These are phyloP conservation scores for Apamea sordens DNA, from an alignment of 2,888 invertebrate species.

Conservation along the genomic window DNA sequence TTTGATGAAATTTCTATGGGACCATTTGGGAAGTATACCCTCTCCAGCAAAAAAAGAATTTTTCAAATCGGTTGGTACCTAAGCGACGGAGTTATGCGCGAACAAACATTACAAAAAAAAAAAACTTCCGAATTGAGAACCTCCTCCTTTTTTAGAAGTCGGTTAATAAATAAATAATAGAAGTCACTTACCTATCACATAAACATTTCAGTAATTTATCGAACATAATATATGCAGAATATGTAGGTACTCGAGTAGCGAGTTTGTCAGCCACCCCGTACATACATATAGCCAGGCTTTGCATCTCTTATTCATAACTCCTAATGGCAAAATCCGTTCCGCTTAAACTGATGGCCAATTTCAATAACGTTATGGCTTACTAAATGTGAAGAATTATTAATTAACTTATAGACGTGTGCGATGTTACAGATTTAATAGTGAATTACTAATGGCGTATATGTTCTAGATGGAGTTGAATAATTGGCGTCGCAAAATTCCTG, in stretches of 20 bases:
- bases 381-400: slow-evolving; percentile 60
- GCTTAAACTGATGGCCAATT: slow-evolving; percentile 54
- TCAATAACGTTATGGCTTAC: slow-evolving; percentile 58
- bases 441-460: neutral
- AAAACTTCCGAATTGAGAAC: too few species aligned
- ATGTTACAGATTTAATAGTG: slow-evolving; percentile 21
- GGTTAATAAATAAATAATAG: too few species aligned
- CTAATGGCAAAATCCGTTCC: slow-evolving; percentile 70
- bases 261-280: slow-evolving; percentile 24
- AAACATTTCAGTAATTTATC: neutral
- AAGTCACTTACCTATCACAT: too few species aligned
- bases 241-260: slow-evolving; percentile 12
- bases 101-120: too few species aligned
- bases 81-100: too few species aligned
- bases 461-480: neutral
- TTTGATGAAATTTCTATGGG: too few species aligned
- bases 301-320: slow-evolving; percentile 70
- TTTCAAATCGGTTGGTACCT: too few species aligned
- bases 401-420: slow-evolving; percentile 32
- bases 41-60: too few species aligned
- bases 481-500: too few species aligned
- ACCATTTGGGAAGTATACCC: too few species aligned
- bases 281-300: slow-evolving; percentile 11
- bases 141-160: too few species aligned
- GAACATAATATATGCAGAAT: slow-evolving; percentile 16